phyloP scores from a whole-genome alignment of 2,797 vertebrate species.

The Schizopygopsis pylzovi region DNA sequence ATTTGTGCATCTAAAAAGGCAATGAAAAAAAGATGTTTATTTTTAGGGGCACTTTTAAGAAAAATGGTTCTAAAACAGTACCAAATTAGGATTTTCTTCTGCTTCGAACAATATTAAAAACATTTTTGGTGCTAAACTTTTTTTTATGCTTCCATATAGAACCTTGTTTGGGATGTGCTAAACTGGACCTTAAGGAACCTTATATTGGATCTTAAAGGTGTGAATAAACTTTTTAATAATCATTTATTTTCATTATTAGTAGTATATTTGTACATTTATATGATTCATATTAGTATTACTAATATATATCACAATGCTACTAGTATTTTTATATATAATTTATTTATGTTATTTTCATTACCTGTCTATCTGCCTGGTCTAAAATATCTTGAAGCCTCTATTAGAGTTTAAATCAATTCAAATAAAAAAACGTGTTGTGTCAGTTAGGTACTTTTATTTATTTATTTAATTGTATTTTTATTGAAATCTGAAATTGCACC shows the following conservation, averaged over 20 bases:
- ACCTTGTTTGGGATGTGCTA: too few species aligned
- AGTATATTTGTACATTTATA: not conserved
- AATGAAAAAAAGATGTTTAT: not conserved
- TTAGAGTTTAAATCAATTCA: not conserved
- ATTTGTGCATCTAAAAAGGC: conserved; percentile 41
- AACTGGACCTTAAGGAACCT: too few species aligned
- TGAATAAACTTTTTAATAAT: not conserved
- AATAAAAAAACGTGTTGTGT: not conserved
- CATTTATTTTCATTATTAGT: not conserved
- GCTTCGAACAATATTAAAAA: not conserved
- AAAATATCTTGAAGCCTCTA: too few species aligned
- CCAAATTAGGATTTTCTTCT: not conserved
- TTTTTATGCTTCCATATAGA: not conserved
- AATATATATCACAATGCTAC: not conserved
- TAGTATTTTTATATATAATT: not conserved
- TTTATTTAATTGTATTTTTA: not conserved
- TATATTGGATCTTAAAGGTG: too few species aligned
- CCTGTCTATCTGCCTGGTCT: not conserved
- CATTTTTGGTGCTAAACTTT: not conserved
- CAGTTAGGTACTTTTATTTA: not conserved
- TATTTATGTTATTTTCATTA: not conserved
- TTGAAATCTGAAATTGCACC: not conserved
- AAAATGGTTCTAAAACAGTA: not conserved
- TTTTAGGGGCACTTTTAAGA: not conserved
- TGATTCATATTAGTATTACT: not conserved